Percentiles rank a stretch among this genome's conserved stretches.
These are phyloP conservation scores for Accipiter cooperii DNA, from an alignment of 2,113 vertebrate genomes.

Conservation along the genomic window DNA sequence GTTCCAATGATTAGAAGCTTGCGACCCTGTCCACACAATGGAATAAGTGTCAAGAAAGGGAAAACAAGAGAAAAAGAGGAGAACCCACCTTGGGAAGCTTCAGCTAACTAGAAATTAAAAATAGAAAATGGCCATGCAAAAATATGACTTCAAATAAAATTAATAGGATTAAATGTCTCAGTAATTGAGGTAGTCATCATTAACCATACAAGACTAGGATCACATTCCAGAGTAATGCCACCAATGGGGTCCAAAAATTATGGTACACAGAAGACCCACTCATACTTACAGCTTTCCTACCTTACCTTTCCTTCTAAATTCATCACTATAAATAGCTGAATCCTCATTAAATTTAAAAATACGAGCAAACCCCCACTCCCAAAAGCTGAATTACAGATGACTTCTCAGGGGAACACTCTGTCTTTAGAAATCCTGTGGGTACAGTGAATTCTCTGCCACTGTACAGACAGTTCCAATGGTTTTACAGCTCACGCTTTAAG, in stretches of 20 bases:
- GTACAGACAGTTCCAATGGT: background rate
- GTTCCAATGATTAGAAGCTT: conserved; percentile 96
- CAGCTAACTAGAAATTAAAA: background rate
- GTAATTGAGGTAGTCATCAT: background rate
- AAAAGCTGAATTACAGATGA: background rate
- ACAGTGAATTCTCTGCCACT: background rate
- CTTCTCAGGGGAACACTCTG: background rate
- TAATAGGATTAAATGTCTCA: background rate
- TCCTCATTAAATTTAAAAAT: background rate
- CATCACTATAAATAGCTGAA: background rate
- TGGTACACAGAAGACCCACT: background rate
- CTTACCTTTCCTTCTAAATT: background rate
- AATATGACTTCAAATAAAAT: background rate
- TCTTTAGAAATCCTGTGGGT: background rate
- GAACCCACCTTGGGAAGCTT: background rate
- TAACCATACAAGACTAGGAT: background rate
- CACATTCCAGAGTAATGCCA: background rate
- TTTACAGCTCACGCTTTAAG: background rate
- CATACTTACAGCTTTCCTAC: background rate
- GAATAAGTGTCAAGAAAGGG: background rate
- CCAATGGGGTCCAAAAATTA: background rate
- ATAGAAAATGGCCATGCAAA: background rate
- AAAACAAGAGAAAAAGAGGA: background rate
- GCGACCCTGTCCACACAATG: conserved; percentile 76
- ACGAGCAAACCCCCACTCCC: background rate